Evolutionary conservation across 2,888 invertebrate species (phyloP).

Genomic region (Andrena hattorfiana): DNA sequence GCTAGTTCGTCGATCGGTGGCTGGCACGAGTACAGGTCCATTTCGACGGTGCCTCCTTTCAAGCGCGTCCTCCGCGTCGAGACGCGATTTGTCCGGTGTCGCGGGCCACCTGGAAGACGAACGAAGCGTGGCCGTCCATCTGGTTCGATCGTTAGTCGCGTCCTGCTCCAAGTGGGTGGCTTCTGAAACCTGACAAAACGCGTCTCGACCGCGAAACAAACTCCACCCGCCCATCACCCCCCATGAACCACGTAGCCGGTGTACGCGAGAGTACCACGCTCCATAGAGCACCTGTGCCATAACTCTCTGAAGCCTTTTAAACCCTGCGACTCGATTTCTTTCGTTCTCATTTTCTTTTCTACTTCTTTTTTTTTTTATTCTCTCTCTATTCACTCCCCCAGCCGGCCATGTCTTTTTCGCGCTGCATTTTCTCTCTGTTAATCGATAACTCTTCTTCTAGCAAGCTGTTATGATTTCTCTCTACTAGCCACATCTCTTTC

Average conservation of each 20-base stretch:
- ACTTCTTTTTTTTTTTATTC: conserved; percentile 40
- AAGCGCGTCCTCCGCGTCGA: conserved; percentile 53
- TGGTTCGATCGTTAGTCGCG: neutral
- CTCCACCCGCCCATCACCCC: conserved; percentile 20
- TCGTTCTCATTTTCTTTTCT: conserved; percentile 38
- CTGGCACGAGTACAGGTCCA: conserved; percentile 9
- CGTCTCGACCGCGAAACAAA: conserved; percentile 35
- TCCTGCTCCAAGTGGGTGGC: neutral
- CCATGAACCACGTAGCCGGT: conserved; percentile 69
- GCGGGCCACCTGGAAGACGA: neutral
- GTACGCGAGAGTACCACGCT: conserved; percentile 71
- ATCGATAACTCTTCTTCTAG: conserved; percentile 50
- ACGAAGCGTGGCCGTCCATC: conserved; percentile 5
- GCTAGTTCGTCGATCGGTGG: no score
- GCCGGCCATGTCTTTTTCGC: neutral
- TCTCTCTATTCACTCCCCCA: conserved; percentile 18
- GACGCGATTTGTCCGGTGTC: conserved; percentile 18
- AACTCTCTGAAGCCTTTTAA: conserved; percentile 67
- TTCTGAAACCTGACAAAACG: conserved; percentile 11
- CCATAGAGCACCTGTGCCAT: conserved; percentile 71
- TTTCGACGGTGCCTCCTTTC: conserved; percentile 41
- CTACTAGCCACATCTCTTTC: conserved; percentile 35
- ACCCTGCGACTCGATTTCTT: conserved; percentile 59
- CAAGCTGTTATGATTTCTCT: conserved; percentile 29
- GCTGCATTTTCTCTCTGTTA: conserved; percentile 36